Base-by-base conservation (phyloP, 1,140 invertebrate species). In the Lordiphosa mommai region DNA sequence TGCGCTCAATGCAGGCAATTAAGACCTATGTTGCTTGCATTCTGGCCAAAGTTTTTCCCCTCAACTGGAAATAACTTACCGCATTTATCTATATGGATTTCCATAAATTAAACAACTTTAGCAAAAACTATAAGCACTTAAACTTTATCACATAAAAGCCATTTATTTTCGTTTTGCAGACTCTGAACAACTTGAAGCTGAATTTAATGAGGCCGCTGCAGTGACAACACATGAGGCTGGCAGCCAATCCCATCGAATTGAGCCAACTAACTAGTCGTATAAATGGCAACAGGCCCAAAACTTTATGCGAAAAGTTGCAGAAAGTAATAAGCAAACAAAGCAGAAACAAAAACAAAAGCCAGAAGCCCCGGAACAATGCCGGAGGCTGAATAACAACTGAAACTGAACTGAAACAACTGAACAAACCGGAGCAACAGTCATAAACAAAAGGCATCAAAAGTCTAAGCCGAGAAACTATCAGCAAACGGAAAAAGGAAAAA, bases 261-360 rank as follows among this genome's bases (percentile, higher is more conserved):
- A 70, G 65, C 53, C 66, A 76, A 67, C 71, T 74, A 27, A 27
- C 23, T 27, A 27, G 23, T 27, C 23, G 6, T 27, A 66, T 68
- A 68, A 77, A 72, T 58, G 77, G 76, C 76, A 80, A 84, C 76
- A 84, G 56, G 55, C 60, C 6, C 6, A 7, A 27, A 67, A 72
- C 64, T 80, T 82, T 80, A 80, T 80, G 71, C 76, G 76, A 80
- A 80, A 80, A 80, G 47, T 80, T 80, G 50, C 43, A 16, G 27
- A 76, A 79, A 82, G 71, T 76, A 71, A 80, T 80, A 82, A 63
- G 72, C 67, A 65, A 61, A 76, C 57, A 49, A 49, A 27, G 20
- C 34, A 61, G 51, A 48, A 36, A 43, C 33, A 38, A 37, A 56
- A 17, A 37, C 43, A n/a, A 9, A 52, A 23, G 9, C 23, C 20